These are phyloP conservation scores for Tetranychus truncatus DNA, from an alignment of 2,888 invertebrate genomes.

Conservation along the genomic window DNA sequence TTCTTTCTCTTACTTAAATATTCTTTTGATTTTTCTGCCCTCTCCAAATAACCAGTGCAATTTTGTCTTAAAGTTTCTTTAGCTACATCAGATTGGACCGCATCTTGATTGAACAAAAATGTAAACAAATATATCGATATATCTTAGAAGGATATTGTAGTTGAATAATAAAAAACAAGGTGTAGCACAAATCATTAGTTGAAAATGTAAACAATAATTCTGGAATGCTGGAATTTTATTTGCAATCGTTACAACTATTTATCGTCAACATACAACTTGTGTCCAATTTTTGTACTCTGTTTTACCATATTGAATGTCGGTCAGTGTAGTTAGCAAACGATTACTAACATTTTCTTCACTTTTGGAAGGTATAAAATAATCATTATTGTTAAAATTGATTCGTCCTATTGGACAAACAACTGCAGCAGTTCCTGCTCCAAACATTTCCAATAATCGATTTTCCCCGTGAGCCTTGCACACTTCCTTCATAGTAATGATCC, in stretches of 20 bases:
- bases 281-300: constrained; percentile 31
- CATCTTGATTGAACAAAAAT: constrained; percentile 40
- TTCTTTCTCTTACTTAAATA: constrained; percentile 63
- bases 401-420: constrained; percentile 75
- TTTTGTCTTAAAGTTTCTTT: constrained; percentile 90
- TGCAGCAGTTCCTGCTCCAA: constrained; percentile 95
- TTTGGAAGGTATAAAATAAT: constrained; percentile 38
- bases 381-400: constrained; percentile 51
- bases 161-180: constrained; percentile 19
- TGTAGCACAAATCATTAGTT: background rate
- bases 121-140: background rate
- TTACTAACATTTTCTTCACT: constrained; percentile 52
- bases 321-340: constrained; percentile 52
- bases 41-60: constrained; percentile 78
- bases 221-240: no score
- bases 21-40: constrained; percentile 90
- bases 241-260: no score
- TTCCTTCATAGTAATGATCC: constrained; percentile 62
- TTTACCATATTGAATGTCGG: constrained; percentile 63
- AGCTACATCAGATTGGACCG: constrained; percentile 87
- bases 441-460: constrained; percentile 78
- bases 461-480: constrained; percentile 51
- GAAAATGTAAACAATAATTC: background rate
- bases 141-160: background rate
- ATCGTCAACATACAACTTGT: background rate